phyloP scores from a whole-genome alignment of 2,888 invertebrate genomes.

The Diarsia mendica region DNA sequence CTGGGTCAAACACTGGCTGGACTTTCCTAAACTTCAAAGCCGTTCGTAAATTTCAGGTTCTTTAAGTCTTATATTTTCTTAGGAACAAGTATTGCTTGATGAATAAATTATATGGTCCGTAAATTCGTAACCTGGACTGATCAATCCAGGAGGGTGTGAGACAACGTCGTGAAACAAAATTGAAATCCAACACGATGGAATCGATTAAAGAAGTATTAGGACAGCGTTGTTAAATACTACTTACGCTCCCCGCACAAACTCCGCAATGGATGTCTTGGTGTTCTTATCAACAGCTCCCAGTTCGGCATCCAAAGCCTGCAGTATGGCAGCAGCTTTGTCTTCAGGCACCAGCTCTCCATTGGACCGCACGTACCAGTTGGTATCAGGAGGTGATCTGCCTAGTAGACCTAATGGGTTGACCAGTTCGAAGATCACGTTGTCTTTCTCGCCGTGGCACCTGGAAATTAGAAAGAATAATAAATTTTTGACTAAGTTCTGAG shows the following conservation, averaged over 20 bases:
- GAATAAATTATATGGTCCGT: not conserved
- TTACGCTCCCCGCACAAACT: conserved; percentile 77
- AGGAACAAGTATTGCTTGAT: not conserved
- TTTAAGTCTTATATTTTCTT: not conserved
- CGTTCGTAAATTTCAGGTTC: not conserved
- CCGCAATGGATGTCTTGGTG: conserved; percentile 75
- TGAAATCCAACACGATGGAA: not conserved
- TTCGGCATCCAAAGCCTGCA: conserved; percentile 73
- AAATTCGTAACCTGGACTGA: not conserved
- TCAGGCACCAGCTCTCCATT: conserved; percentile 78
- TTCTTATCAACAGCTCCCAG: conserved; percentile 78
- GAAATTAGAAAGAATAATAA: conserved; percentile 40
- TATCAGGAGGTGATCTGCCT: conserved; percentile 76
- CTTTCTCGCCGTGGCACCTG: conserved; percentile 93
- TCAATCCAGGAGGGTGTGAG: not conserved
- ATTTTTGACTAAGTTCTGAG: not conserved
- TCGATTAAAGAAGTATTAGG: not conserved
- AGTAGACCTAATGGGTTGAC: conserved; percentile 86
- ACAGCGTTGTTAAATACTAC: conserved; percentile 38
- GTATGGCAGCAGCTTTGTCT: conserved; percentile 70
- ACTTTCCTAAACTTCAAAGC: not conserved
- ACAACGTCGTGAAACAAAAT: not conserved
- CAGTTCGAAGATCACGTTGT: conserved; percentile 90
- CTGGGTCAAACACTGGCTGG: not conserved
- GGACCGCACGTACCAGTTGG: conserved; percentile 78